phyloP scores from a whole-genome alignment of 2,888 invertebrate genomes.

The Tanytarsus gracilentus region DNA sequence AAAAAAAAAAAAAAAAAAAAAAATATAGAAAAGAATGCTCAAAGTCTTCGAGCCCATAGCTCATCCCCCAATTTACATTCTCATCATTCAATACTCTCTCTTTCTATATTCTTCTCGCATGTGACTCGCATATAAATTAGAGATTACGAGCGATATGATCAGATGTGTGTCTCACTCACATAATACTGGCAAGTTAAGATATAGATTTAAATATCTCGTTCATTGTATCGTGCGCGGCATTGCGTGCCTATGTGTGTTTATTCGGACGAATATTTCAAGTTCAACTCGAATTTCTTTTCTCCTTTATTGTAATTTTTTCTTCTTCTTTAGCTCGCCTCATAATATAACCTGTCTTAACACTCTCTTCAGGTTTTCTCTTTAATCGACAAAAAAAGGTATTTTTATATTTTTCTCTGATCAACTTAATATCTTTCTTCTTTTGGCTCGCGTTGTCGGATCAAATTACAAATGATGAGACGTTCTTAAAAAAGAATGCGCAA shows the following conservation, averaged over 20 bases:
- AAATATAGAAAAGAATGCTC: too few relatives aligned
- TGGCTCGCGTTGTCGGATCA: not conserved
- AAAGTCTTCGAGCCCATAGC: too few relatives aligned
- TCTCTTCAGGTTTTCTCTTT: constrained; percentile 9
- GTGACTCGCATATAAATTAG: too few relatives aligned
- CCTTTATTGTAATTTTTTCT: not conserved
- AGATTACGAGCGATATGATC: too few relatives aligned
- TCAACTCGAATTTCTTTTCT: constrained; percentile 10
- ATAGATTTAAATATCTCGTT: constrained; percentile 1
- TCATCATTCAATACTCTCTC: too few relatives aligned
- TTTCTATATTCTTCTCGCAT: too few relatives aligned
- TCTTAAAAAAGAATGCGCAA: too few relatives aligned
- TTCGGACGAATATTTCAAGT: constrained; percentile 11
- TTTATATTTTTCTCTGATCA: not conserved
- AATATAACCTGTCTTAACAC: constrained; percentile 6
- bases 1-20: too few relatives aligned
- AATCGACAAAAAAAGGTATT: constrained; percentile 3
- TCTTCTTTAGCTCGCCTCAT: not conserved
- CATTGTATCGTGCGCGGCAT: not conserved
- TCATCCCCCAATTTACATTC: too few relatives aligned
- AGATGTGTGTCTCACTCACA: too few relatives aligned
- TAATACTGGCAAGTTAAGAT: too few relatives aligned
- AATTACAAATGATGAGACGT: too few relatives aligned
- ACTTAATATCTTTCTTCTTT: not conserved
- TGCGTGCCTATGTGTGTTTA: constrained; percentile 21